phyloP scores from a whole-genome alignment of 2,113 vertebrate genomes.

The Calyptommatus sinebrachiatus region DNA sequence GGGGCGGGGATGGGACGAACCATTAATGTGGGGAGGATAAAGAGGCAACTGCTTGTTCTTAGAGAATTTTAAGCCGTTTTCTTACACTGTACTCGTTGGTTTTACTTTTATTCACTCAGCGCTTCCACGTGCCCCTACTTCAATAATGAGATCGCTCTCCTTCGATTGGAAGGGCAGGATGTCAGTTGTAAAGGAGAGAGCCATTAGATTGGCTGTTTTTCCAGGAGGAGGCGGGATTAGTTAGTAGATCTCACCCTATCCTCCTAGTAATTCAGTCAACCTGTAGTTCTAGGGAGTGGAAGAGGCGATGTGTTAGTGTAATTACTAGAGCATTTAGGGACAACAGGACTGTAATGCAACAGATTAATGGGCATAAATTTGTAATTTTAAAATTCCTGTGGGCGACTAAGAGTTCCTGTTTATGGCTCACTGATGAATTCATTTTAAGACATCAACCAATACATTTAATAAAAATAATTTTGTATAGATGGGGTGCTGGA shows the following conservation, averaged over 20 bases:
- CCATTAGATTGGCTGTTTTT: neutral
- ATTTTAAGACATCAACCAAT: too few species aligned
- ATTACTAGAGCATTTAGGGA: too few species aligned
- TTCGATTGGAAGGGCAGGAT: neutral
- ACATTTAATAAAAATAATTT: too few species aligned
- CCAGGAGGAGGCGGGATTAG: neutral
- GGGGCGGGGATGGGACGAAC: neutral
- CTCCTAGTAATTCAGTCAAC: neutral
- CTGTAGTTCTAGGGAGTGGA: too few species aligned
- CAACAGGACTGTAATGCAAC: too few species aligned
- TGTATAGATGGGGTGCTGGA: too few species aligned
- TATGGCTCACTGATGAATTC: too few species aligned
- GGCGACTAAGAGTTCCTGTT: too few species aligned
- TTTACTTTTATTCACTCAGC: neutral
- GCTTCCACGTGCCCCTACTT: neutral
- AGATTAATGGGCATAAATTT: too few species aligned
- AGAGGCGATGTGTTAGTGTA: too few species aligned
- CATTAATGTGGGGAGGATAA: neutral
- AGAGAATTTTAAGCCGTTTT: neutral
- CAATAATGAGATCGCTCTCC: neutral
- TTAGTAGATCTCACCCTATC: too few species aligned
- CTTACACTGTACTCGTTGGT: neutral
- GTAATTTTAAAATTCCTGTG: too few species aligned
- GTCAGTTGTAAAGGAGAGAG: neutral
- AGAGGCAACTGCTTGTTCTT: conserved; percentile 22